Base-by-base conservation (phyloP, 53 echinoderm and acorn worm species). In the Astropecten irregularis region DNA sequence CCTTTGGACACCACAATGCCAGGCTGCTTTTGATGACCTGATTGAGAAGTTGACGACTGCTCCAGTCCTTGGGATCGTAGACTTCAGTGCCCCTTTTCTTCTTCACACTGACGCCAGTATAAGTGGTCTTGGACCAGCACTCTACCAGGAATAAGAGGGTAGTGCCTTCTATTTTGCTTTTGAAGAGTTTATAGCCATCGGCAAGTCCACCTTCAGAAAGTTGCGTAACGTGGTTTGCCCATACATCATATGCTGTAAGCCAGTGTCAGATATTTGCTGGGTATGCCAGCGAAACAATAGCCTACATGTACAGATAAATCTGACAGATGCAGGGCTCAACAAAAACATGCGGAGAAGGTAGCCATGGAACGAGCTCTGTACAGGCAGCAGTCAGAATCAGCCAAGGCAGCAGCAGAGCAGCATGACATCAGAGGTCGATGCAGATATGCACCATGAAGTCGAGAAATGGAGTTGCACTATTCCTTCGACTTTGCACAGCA, bases 51-150 rank as follows among this genome's bases (percentile, higher is more conserved):
- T 93, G 19, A 86, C 89, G 14, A 69, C 86, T 0, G 68, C 93
- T 8, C 93, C 93, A 0, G 64, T 82, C 13, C 71, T 89, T 9
- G 76, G 82, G 19, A 86, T 93, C 79, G 87, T 74, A 0, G 82
- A 89, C 38, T 89, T 86, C 52, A 83, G 61, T 15, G 34, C 85
- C 31, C 93, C 89, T 4, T 93, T 89, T 38, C 32, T 93, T 8
- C 82, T 93, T 3, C 93, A 89, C 38, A 93, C 89, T 4, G 89
- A 93, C 56, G 93, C 93, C 3, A 83, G 76, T 26, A 56, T 76
- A 14, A 50, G 63, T 9, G 89, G 87, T 0, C 52, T 87, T 0
- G 93, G 93, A 13, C 87, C 89, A 30, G 93, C 89, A 18, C 66
- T 93, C 6, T 93, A 89, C 52, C 93, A 89, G 31, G 54, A 88